Evolutionary conservation across 2,888 invertebrate species (phyloP).

Genomic region (Allophyes oxyacanthae): DNA sequence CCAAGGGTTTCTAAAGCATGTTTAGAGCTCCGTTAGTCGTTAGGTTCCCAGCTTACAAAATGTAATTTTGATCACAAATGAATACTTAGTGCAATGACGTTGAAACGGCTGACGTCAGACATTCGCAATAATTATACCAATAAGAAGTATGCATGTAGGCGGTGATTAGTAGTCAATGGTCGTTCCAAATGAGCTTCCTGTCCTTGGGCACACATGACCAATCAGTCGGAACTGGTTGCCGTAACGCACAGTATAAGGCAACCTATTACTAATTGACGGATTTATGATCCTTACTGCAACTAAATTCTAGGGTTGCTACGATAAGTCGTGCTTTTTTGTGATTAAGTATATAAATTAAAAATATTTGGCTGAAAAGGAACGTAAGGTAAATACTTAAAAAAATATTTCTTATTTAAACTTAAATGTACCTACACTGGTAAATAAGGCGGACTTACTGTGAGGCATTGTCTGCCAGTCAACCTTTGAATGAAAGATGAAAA

Average conservation of each 20-base stretch:
- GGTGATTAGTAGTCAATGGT: conserved; percentile 52
- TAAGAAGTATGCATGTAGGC: conserved; percentile 38
- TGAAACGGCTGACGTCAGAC: conserved; percentile 27
- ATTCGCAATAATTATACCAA: conserved; percentile 49
- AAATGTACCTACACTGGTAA: too few species aligned
- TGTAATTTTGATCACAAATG: conserved; percentile 26
- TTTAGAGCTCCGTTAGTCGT: too few species aligned
- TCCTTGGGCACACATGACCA: conserved; percentile 59
- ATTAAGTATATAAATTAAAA: too few species aligned
- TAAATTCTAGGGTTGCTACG: conserved; percentile 13
- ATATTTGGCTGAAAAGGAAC: too few species aligned
- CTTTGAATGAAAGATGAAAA: too few species aligned
- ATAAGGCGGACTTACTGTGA: too few species aligned
- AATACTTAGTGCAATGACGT: conserved; percentile 31
- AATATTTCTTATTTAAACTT: too few species aligned
- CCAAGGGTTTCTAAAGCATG: too few species aligned
- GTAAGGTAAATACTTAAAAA: too few species aligned
- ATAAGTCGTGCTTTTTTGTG: neutral
- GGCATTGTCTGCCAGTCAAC: too few species aligned
- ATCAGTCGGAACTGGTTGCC: conserved; percentile 57
- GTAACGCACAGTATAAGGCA: conserved; percentile 31
- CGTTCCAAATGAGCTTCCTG: conserved; percentile 56
- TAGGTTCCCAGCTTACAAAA: neutral
- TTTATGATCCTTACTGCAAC: conserved; percentile 45
- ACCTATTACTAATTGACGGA: conserved; percentile 49